These are phyloP conservation scores for Craniophora ligustri DNA, from an alignment of 2,888 invertebrate species.

Conservation along the genomic window DNA sequence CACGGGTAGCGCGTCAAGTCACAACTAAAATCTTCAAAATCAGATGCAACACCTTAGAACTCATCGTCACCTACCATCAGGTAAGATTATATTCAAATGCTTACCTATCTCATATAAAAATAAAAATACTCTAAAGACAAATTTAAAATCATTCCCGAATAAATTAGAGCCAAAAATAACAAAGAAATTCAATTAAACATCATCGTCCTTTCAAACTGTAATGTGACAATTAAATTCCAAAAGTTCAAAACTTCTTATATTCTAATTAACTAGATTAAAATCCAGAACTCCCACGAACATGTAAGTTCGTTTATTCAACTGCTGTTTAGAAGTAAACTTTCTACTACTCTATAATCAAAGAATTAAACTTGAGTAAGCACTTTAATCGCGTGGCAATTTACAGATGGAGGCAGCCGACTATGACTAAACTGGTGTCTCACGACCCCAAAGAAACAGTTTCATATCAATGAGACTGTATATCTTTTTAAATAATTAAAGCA, in stretches of 20 bases:
- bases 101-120: no score
- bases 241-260: constrained; percentile 54
- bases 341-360: constrained; percentile 54
- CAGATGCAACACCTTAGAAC: no score
- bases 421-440: constrained; percentile 35
- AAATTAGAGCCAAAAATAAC: constrained; percentile 17
- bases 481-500: constrained; percentile 51
- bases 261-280: constrained; percentile 57
- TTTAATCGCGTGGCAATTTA: constrained; percentile 57
- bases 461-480: constrained; percentile 44
- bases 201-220: constrained; percentile 27
- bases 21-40: no score
- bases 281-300: constrained; percentile 40
- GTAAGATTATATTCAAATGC: no score
- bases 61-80: no score
- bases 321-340: constrained; percentile 51
- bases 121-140: background rate
- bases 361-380: constrained; percentile 55
- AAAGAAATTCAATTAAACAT: constrained; percentile 40
- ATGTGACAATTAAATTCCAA: constrained; percentile 37
- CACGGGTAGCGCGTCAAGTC: no score
- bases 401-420: constrained; percentile 53
- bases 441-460: constrained; percentile 26
- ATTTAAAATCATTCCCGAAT: constrained; percentile 16
- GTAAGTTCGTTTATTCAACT: constrained; percentile 50